These are phyloP conservation scores for Microctonus hyperodae DNA, from an alignment of 2,888 invertebrate species.

Conservation along the genomic window DNA sequence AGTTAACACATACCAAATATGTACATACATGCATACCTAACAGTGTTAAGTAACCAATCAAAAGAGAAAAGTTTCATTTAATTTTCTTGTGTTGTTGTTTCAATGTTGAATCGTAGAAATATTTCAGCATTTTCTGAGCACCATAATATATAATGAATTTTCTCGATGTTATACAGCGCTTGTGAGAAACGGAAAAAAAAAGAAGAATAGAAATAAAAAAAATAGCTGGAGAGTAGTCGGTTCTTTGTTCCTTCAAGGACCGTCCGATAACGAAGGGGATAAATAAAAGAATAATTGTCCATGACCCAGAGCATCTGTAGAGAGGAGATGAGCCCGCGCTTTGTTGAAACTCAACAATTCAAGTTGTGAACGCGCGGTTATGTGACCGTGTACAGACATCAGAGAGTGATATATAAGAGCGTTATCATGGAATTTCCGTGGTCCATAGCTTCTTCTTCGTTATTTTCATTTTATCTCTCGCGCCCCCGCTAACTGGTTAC, in stretches of 20 bases:
- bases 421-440: constrained; percentile 14
- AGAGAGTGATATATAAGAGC: background rate
- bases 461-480: constrained; percentile 17
- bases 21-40: background rate
- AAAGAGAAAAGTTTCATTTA: background rate
- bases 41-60: background rate
- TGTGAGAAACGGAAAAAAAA: background rate
- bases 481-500: constrained; percentile 10
- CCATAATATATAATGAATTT: background rate
- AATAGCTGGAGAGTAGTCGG: background rate
- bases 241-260: constrained; percentile 1
- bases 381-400: background rate
- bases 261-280: constrained; percentile 18
- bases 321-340: background rate
- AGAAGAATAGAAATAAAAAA: background rate
- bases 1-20: background rate
- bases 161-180: background rate
- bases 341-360: background rate
- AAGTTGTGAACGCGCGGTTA: background rate
- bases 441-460: constrained; percentile 8
- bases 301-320: constrained; percentile 16
- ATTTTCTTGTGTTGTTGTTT: background rate
- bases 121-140: background rate
- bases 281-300: constrained; percentile 27
- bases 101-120: background rate